Conservation (phyloP, 2,888 invertebrate genomes). For the Fragum fragum region DNA sequence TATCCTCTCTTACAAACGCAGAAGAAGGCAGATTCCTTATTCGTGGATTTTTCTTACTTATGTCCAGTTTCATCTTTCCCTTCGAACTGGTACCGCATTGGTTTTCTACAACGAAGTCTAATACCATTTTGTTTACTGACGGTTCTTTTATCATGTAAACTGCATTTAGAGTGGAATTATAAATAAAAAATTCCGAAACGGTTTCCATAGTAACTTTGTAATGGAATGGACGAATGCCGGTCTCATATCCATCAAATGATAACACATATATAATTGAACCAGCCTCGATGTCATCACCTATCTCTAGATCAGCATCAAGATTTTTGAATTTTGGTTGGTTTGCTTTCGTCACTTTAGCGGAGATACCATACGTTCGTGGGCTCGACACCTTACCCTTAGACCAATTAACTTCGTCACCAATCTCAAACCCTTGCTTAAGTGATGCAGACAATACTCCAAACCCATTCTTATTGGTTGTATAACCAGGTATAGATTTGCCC, state of each 20-base stretch:
- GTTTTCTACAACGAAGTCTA: constrained; percentile 41
- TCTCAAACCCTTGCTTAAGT: constrained; percentile 7
- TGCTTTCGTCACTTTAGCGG: constrained; percentile 38
- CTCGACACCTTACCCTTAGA: constrained; percentile 36
- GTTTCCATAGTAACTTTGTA: constrained; percentile 30
- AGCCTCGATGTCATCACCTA: constrained; percentile 24
- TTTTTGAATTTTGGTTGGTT: constrained; percentile 45
- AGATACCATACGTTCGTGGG: constrained; percentile 42
- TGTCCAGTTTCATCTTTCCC: constrained; percentile 40
- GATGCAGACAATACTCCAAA: constrained; percentile 35
- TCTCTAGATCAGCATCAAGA: constrained; percentile 32
- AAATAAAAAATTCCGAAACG: constrained; percentile 42
- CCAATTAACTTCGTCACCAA: constrained; percentile 37
- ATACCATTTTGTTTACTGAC: constrained; percentile 31
- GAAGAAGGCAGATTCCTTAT: constrained; percentile 48
- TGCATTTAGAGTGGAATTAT: constrained; percentile 29
- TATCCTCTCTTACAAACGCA: constrained; percentile 48
- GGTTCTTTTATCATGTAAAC: constrained; percentile 38
- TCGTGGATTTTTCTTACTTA: constrained; percentile 32
- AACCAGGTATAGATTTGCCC: constrained; percentile 46
- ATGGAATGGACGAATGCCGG: constrained; percentile 5
- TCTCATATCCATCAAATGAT: constrained; percentile 34
- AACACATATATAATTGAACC: constrained; percentile 34
- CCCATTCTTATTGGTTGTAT: constrained; percentile 26
- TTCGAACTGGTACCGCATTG: constrained; percentile 40